phyloP scores from a whole-genome alignment of 2,888 invertebrate species.

The Sepiola atlantica region DNA sequence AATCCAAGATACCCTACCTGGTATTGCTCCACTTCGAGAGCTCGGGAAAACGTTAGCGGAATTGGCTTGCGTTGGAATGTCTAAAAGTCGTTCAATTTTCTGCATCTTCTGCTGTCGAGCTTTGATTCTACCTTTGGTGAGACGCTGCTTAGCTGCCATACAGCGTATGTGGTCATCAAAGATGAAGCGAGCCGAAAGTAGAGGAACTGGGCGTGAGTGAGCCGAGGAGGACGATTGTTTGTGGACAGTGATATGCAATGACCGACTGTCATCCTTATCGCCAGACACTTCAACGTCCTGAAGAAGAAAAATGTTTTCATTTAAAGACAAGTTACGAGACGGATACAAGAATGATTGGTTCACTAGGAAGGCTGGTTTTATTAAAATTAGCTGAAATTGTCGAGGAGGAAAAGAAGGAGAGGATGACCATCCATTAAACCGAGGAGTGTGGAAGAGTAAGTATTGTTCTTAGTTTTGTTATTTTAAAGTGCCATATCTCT shows the following conservation, averaged over 20 bases:
- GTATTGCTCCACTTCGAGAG: conserved; percentile 58
- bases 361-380: not conserved
- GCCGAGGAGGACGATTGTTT: conserved; percentile 81
- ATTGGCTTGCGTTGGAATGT: conserved; percentile 74
- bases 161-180: conserved; percentile 99
- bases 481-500: too few relatives aligned
- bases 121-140: conserved; percentile 81
- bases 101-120: conserved; percentile 97
- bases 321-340: too few relatives aligned
- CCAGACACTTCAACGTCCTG: conserved; percentile 95
- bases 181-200: conserved; percentile 80
- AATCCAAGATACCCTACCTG: conserved; percentile 57
- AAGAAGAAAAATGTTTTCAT: not conserved
- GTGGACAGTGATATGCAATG: conserved; percentile 94
- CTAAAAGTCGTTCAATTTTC: conserved; percentile 92
- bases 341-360: not conserved
- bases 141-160: conserved; percentile 97
- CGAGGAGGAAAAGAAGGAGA: not conserved
- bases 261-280: conserved; percentile 96
- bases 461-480: too few relatives aligned
- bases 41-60: conserved; percentile 50
- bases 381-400: not conserved
- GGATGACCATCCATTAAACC: too few relatives aligned
- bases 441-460: too few relatives aligned
- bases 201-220: conserved; percentile 73